phyloP scores from a whole-genome alignment of 2,797 vertebrate species.

The Garrulus glandarius region DNA sequence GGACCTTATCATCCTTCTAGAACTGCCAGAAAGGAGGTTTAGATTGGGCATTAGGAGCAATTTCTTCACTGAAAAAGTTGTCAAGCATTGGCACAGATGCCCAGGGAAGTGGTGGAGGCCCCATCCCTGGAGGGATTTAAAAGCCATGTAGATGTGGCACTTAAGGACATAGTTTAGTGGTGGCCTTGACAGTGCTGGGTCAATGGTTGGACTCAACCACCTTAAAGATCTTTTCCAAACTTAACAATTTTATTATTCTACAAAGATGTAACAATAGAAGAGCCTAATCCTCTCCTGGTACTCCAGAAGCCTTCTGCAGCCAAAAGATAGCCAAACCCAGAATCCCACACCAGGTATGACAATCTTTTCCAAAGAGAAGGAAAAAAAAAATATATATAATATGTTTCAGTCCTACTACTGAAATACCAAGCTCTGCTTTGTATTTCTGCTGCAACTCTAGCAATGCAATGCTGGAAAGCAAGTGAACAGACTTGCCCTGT shows the following conservation, averaged over 20 bases:
- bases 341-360: not conserved
- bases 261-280: not conserved
- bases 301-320: not conserved
- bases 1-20: not conserved
- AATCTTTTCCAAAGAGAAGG: not conserved
- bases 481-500: not conserved
- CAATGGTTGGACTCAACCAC: not conserved
- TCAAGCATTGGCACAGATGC: not conserved
- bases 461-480: not conserved
- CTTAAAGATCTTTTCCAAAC: not conserved
- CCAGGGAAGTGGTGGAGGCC: not conserved
- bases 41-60: not conserved
- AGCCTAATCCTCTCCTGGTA: not conserved
- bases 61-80: not conserved
- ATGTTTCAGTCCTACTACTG: not conserved
- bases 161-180: not conserved
- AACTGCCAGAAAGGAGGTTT: not conserved
- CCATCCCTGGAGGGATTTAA: not conserved
- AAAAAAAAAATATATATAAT: fast-evolving
- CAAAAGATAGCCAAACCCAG: not conserved
- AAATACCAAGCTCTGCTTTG: not conserved
- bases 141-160: not conserved
- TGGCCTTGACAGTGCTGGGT: not conserved
- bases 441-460: not conserved
- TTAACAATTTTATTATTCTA: not conserved